Base-by-base conservation (phyloP, 2,113 vertebrate species). In the Archocentrus centrarchus region DNA sequence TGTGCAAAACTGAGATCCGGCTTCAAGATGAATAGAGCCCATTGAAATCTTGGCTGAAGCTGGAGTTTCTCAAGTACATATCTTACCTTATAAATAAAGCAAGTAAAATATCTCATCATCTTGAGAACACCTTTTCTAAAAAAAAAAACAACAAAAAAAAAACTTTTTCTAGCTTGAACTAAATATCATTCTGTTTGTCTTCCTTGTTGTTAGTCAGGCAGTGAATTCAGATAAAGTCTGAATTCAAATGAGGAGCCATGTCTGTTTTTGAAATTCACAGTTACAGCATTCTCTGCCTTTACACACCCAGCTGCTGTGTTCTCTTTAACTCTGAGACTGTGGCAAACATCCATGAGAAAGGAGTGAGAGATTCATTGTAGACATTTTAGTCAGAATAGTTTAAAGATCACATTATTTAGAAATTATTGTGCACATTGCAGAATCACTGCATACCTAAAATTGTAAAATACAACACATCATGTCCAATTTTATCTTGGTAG, bases 1-100 rank as follows among this genome's bases (percentile, higher is more conserved):
- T 66, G 77, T 70, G 22, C 7, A 15, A 79, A 81, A 66, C 37
- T 47, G 58, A 77, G n/a, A 81, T 75, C 59, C 32, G 24, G 30
- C 24, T 77, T 63, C 11, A 63, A 59, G 62, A 77, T 73, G 62
- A 86, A 83, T 35, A 35, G 68, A 73, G 68, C 27, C 68, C 68
- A 73, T 35, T 73, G 47, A 73, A 73, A 73, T 73, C 68, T n/a
- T 35, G 47, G 68, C 68, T 35, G 68, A 35, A 11, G 27, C 8
- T 35, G 68, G 27, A 55, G 47, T 73, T 73, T 73, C 47, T 55
- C 18, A n/a, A 73, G 68, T 73, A 55, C 68, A 32, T 55, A 53
- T 73, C 68, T 73, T 73, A 17, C 47, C 68, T 73, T 73, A 32
- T 32, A 73, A 73, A 73, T 73, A 55, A 73, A 55, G 47, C 68